Evolutionary conservation across 1,140 invertebrate genomes (phyloP).

Genomic region (Drosophila mauritiana): DNA sequence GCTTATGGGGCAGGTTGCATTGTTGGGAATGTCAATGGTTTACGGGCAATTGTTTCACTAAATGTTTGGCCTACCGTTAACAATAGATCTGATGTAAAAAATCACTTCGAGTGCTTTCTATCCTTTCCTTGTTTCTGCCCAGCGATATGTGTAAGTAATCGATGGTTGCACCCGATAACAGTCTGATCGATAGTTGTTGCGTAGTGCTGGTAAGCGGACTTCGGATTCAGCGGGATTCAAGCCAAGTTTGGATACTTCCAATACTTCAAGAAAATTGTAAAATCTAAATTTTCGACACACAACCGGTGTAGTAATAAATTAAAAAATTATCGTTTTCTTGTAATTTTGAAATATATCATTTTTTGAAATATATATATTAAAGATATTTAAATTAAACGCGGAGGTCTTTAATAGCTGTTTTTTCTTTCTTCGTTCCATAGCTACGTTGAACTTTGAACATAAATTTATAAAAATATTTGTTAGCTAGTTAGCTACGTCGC

Average conservation of each 20-base stretch:
- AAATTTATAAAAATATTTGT: not conserved
- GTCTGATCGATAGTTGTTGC: not conserved
- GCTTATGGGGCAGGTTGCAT: conserved; percentile 1
- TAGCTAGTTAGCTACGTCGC: not conserved
- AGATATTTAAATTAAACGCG: no score
- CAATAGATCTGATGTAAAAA: conserved; percentile 31
- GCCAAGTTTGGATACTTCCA: not conserved
- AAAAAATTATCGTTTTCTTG: no score
- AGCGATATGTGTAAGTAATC: conserved; percentile 22
- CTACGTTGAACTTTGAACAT: no score
- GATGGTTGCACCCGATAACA: conserved; percentile 6
- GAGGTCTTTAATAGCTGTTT: no score
- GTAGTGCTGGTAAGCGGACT: not conserved
- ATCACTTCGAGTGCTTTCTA: conserved; percentile 35
- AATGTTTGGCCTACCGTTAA: conserved; percentile 44
- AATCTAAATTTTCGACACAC: no score
- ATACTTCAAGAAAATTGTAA: no score
- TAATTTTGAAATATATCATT: no score
- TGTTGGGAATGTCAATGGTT: conserved; percentile 21
- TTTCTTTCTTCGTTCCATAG: no score
- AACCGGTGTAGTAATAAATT: not conserved
- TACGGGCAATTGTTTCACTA: conserved; percentile 6
- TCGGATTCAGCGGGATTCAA: not conserved
- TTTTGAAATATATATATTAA: no score
- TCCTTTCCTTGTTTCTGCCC: conserved; percentile 24